Base-by-base conservation (phyloP, 2,113 vertebrate genomes). In the Myotis brandtii region DNA sequence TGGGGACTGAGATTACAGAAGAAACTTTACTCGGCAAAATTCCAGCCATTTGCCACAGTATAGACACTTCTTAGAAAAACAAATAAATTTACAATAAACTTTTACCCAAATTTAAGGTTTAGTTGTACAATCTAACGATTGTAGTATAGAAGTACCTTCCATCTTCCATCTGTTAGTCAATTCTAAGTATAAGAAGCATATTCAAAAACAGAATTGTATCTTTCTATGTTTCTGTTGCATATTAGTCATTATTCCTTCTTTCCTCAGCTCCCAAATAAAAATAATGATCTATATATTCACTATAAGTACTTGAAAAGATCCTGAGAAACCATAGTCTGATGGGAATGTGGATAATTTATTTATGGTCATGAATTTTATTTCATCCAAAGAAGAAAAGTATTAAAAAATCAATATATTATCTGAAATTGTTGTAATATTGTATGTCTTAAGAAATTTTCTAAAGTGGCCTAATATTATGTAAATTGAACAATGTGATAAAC, bases 341-440 rank as follows among this genome's bases (percentile, higher is more conserved):
- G 34, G 27, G 94, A 82, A 77, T 94, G 0, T 85, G 37, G 10
- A 32, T 70, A 80, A 90, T 81, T 70, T 94, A 77, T 86, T 93
- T 95, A 40, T 37, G 46, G 69, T 14, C 67, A 93, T 95, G 40
- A 81, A 46, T 79, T 75, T 46, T 32, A 72, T 93, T 95, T 43
- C 76, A 30, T 23, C 14, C 25, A 54, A 85, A 23, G 70, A 76
- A 93, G 25, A 16, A 76, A 85, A 94, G 9, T 67, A 25, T 67
- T 75, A 73, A 82, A 93, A 93, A 96, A 91, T 83, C n/a, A 91
- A 2, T 75, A 86, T 80, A 34, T 93, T 94, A 2, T 32, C 14
- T 80, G 37, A 72, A 92, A 93, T 56, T 90, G 46, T 83, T 85
- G 9, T 50, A 75, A 27, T 25, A 72, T 46, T 12, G 9, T 70